Percentiles rank a stretch among this genome's conserved stretches.
phyloP scores from a whole-genome alignment of 2,113 vertebrate species.

The Ameiurus melas region DNA sequence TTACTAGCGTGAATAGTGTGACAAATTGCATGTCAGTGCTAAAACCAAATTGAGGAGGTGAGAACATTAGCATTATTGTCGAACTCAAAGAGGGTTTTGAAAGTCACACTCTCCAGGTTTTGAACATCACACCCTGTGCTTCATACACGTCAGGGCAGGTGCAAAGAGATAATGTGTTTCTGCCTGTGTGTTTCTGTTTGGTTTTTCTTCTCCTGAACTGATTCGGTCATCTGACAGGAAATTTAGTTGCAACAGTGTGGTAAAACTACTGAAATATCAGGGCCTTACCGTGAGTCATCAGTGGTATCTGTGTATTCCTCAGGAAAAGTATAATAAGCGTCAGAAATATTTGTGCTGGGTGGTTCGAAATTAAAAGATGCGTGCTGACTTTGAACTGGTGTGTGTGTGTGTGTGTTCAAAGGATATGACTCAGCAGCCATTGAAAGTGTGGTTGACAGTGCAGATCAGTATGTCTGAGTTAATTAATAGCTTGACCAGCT shows the following conservation, averaged over 20 bases:
- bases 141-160: background rate
- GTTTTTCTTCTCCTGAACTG: background rate
- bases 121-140: background rate
- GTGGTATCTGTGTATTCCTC: background rate
- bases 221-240: background rate
- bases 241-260: background rate
- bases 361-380: background rate
- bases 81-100: background rate
- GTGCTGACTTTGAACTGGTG: background rate
- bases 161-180: background rate
- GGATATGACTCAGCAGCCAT: constrained; percentile 46
- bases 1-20: background rate
- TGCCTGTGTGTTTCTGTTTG: background rate
- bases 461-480: constrained; percentile 33
- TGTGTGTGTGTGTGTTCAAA: constrained; percentile 9
- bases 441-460: constrained; percentile 3
- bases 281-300: background rate
- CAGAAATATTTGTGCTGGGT: background rate
- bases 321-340: constrained; percentile 21
- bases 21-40: background rate
- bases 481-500: constrained; percentile 29
- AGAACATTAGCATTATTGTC: background rate
- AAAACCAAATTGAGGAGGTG: background rate
- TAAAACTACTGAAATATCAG: background rate
- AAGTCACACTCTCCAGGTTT: background rate